Conservation (phyloP, 2,113 vertebrate genomes). For the Petroica traversi region DNA sequence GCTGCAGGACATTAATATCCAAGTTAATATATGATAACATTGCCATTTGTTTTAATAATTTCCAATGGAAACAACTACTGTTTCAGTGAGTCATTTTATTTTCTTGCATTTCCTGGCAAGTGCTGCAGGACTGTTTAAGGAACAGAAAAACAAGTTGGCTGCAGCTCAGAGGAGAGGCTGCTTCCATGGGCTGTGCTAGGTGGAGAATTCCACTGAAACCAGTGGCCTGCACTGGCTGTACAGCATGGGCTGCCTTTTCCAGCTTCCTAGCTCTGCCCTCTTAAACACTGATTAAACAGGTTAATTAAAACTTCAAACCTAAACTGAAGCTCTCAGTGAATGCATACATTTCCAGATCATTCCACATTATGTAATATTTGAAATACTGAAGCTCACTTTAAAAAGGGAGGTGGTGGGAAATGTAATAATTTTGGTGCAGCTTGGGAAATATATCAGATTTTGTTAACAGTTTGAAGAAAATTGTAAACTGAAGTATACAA, state of each 20-base stretch:
- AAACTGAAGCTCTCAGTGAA: neutral
- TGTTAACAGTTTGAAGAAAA: neutral
- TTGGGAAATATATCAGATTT: neutral
- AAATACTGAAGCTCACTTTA: neutral
- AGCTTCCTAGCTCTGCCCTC: neutral
- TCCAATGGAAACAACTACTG: constrained; percentile 29
- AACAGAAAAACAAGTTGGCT: constrained; percentile 5
- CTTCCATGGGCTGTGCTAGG: neutral
- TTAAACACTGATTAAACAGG: neutral
- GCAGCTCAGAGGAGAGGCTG: neutral
- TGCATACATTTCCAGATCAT: neutral
- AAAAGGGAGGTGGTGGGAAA: neutral
- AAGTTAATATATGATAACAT: constrained; percentile 57
- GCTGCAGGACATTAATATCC: constrained; percentile 48
- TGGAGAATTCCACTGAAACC: neutral
- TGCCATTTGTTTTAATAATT: constrained; percentile 50
- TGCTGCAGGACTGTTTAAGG: neutral
- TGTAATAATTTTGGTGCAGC: neutral
- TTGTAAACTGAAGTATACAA: neutral
- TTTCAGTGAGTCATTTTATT: constrained; percentile 53
- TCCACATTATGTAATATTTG: neutral
- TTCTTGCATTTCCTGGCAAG: constrained; percentile 50
- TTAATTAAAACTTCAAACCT: neutral
- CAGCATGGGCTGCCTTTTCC: neutral
- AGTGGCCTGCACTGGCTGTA: neutral